Base-by-base conservation (phyloP, 2,797 vertebrate genomes). In the Kryptopterus vitreolus region DNA sequence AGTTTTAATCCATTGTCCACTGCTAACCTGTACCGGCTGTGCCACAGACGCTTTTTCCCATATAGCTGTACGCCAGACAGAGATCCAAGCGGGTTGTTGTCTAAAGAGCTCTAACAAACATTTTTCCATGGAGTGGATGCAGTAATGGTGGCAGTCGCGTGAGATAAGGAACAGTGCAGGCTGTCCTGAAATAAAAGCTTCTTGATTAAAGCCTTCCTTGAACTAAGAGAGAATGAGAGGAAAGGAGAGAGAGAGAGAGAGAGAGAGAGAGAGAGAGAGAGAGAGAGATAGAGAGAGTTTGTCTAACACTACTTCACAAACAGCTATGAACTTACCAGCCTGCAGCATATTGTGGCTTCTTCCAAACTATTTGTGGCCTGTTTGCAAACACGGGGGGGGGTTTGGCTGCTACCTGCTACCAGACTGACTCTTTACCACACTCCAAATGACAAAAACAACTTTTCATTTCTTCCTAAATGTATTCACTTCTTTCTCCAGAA, bases 331-430 rank as follows among this genome's bases (percentile, higher is more conserved):
- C 82, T 83, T 70, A 35, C 75, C 72, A 15, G 7, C 78, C 72
- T 76, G 81, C 73, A 74, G 22, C 76, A 81, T 81, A 77, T 76
- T 79, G 69, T 81, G 68, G 31, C 55, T 79, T 48, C 50, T 76
- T 70, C 66, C 74, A 55, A 48, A 61, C 79, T 78, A 83, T 86
- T 80, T 83, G 78, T 82, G 35, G 58, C 69, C 75, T 53, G 46
- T 80, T 86, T 81, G 75, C 80, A 78, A 79, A 81, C 85, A 86
- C 18, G 29, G 46, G 59, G n/a, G n/a, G n/a, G n/a, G n/a, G n/a
- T n/a, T n/a, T n/a, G n/a, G n/a, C 38, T 69, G n/a, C 48, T 69
- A 38, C 16, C 43, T 48, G 18, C 65, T 68, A 35, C 7, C 26
- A 33, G 20, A 2, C 29, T 31, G 50, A 35, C 29, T 55, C 20